Conservation (phyloP, 2,113 vertebrate genomes). For the Phycodurus eques region DNA sequence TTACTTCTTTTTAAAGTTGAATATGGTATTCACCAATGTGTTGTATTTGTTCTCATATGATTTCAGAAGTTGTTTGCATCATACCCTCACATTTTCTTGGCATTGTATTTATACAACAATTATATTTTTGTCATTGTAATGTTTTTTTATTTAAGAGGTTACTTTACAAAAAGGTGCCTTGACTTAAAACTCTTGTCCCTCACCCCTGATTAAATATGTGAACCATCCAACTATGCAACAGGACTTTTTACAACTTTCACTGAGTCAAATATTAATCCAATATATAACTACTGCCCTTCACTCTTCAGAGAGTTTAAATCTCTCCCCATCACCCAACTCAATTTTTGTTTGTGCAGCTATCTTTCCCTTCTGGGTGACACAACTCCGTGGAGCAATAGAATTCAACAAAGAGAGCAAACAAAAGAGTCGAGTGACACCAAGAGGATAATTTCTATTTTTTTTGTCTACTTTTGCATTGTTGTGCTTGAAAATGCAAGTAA, state of each 20-base stretch:
- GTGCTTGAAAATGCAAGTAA: background rate
- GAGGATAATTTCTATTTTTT: background rate
- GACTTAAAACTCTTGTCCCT: no score
- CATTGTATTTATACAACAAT: no score
- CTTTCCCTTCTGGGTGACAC: slow-evolving; percentile 19
- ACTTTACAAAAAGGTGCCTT: no score
- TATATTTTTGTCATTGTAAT: no score
- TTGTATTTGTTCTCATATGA: no score
- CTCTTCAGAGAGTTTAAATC: background rate
- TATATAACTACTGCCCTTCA: slow-evolving; percentile 3
- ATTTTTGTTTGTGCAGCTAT: background rate
- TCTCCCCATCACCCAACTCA: background rate
- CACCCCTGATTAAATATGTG: background rate
- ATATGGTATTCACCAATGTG: background rate
- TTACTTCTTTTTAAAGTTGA: background rate
- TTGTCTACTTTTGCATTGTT: slow-evolving; percentile 41
- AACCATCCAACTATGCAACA: background rate
- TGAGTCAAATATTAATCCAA: slow-evolving; percentile 48
- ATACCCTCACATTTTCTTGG: no score
- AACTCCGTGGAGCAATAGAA: slow-evolving; percentile 34
- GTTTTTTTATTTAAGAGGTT: no score
- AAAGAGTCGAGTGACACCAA: slow-evolving; percentile 17
- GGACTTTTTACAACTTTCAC: slow-evolving; percentile 8
- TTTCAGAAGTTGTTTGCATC: no score
- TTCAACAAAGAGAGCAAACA: slow-evolving; percentile 15